phyloP scores from a whole-genome alignment of 1,140 invertebrate genomes.

The Cyclargus thomasi region DNA sequence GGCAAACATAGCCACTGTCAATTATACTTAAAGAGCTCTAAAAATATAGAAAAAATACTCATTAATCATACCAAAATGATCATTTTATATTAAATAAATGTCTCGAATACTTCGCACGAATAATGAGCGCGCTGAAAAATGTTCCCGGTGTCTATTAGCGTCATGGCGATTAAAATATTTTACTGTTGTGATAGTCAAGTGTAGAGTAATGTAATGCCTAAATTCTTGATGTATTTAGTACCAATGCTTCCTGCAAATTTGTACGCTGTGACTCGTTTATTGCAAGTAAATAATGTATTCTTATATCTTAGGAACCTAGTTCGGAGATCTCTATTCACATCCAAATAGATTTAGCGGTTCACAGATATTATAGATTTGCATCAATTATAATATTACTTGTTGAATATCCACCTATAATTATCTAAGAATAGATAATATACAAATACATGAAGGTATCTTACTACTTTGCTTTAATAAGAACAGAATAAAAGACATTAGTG shows the following conservation, averaged over 20 bases:
- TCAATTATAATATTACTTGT: too few relatives aligned
- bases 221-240: neutral
- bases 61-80: neutral
- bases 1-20: neutral
- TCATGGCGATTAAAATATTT: neutral
- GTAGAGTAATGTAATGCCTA: neutral
- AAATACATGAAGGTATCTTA: too few relatives aligned
- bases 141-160: neutral
- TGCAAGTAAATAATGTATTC: too few relatives aligned
- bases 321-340: too few relatives aligned
- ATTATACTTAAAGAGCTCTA: neutral
- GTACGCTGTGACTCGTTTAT: too few relatives aligned
- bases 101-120: neutral
- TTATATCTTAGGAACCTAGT: too few relatives aligned
- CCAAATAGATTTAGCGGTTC: too few relatives aligned
- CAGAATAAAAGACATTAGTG: too few relatives aligned
- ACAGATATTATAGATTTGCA: too few relatives aligned
- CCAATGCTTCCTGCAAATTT: neutral
- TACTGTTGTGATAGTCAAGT: neutral
- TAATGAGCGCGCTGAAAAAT: slow-evolving; percentile 10
- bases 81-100: slow-evolving; percentile 12
- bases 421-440: too few relatives aligned
- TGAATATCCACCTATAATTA: too few relatives aligned
- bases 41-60: neutral
- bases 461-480: too few relatives aligned